A percentile compares a stretch with the other conserved stretches of the same genome.
These are phyloP conservation scores for Neogobius melanostomus DNA, from an alignment of 2,113 vertebrate species.

Conservation along the genomic window DNA sequence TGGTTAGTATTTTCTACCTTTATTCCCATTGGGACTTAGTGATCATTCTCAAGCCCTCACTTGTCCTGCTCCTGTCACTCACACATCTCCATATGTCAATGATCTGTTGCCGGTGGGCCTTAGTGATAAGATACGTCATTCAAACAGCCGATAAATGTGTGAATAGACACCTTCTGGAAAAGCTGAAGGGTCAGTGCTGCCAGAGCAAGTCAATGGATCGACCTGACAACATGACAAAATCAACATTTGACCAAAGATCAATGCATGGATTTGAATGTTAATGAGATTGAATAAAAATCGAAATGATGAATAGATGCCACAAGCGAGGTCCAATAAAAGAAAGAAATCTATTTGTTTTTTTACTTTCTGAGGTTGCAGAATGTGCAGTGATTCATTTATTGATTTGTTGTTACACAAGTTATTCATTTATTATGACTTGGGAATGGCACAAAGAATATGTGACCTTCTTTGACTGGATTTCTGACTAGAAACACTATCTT, in stretches of 20 bases:
- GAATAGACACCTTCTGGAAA: background rate
- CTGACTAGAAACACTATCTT: no score
- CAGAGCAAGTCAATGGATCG: background rate
- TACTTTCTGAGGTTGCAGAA: background rate
- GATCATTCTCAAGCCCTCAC: background rate
- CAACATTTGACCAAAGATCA: slow-evolving; percentile 2
- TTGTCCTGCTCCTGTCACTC: background rate
- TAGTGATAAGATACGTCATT: background rate
- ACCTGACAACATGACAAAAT: background rate
- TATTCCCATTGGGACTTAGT: background rate
- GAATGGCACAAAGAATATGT: background rate
- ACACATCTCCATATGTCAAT: background rate
- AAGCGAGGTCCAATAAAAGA: no score
- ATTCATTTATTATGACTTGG: background rate
- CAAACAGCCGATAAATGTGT: background rate
- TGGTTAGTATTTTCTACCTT: background rate
- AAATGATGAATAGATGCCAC: background rate
- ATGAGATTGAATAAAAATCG: slow-evolving; percentile 3
- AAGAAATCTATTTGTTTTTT: background rate
- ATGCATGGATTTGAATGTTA: slow-evolving; percentile 4
- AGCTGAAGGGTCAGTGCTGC: slow-evolving; percentile 3
- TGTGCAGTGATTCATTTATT: background rate
- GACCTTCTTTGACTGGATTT: no score
- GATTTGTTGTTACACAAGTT: no score
- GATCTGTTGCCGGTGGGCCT: background rate